These are phyloP conservation scores for Sclerurus mexicanus DNA, from an alignment of 2,113 vertebrate genomes.

Conservation along the genomic window DNA sequence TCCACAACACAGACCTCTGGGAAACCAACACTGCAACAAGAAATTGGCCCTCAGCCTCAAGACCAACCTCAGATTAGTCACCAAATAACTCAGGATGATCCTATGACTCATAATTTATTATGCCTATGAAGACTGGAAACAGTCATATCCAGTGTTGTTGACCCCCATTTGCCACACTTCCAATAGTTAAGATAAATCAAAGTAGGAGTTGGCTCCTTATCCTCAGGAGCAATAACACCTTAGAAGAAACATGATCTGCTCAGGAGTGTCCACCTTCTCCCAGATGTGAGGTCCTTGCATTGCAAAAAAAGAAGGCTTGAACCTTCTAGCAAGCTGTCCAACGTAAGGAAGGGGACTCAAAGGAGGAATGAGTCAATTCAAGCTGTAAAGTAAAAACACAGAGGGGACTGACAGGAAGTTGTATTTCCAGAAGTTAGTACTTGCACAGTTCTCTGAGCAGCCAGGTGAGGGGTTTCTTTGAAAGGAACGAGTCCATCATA, in stretches of 20 bases:
- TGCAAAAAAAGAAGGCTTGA: not conserved
- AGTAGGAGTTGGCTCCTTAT: not conserved
- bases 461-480: not conserved
- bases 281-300: not conserved
- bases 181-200: not conserved
- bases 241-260: not conserved
- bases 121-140: not conserved
- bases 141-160: not conserved
- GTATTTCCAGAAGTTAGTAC: not conserved
- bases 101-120: slow-evolving; percentile 11
- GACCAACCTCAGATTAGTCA: slow-evolving; percentile 43
- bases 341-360: not conserved
- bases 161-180: not conserved
- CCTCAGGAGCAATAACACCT: not conserved
- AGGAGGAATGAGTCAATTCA: not conserved
- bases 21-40: not conserved
- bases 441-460: not conserved
- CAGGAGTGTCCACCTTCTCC: not conserved
- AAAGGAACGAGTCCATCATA: not conserved
- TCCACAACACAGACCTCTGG: not conserved
- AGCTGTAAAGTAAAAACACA: not conserved
- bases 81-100: not conserved
- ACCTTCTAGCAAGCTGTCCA: not conserved
- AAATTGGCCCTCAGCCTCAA: not conserved
- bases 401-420: not conserved